Percentiles rank a stretch among this genome's conserved stretches.
phyloP scores from a whole-genome alignment of 30 jellyfish, hydroid and myxozoan genomes.

The Chironex yamaguchii region DNA sequence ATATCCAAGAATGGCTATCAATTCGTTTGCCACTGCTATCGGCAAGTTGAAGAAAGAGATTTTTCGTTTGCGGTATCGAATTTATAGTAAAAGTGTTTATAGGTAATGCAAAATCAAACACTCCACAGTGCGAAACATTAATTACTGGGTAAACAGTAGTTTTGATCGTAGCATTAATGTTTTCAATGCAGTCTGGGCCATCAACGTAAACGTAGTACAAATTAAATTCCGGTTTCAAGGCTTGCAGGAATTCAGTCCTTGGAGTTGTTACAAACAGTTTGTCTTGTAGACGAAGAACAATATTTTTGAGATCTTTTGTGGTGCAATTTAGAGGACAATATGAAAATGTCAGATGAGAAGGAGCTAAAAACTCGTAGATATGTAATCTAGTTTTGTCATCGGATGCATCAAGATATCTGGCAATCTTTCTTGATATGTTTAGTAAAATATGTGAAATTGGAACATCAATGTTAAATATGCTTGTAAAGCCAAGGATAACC shows the following conservation, averaged over 20 bases:
- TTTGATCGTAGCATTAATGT: slow-evolving; percentile 24
- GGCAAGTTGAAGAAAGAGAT: slow-evolving; percentile 42
- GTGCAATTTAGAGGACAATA: slow-evolving; percentile 53
- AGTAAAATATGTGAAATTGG: slow-evolving; percentile 66
- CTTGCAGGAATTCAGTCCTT: slow-evolving; percentile 3
- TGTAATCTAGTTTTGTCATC: slow-evolving; percentile 10
- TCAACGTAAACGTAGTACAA: slow-evolving; percentile 43
- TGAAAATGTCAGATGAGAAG: slow-evolving; percentile 44
- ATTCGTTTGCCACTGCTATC: slow-evolving; percentile 19
- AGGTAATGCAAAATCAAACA: slow-evolving; percentile 56
- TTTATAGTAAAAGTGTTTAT: slow-evolving; percentile 58
- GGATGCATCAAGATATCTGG: slow-evolving; percentile 49
- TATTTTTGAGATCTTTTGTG: not conserved
- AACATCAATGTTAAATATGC: slow-evolving; percentile 5
- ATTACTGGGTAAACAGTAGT: slow-evolving; percentile 36
- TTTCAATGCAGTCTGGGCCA: slow-evolving; percentile 51
- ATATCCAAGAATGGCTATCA: slow-evolving; percentile 14
- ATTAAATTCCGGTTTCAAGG: slow-evolving; percentile 11
- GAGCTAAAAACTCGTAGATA: slow-evolving; percentile 32
- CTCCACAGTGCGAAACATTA: slow-evolving; percentile 76
- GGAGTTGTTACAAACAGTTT: slow-evolving; percentile 28
- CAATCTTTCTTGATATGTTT: slow-evolving; percentile 64
- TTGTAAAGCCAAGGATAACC: slow-evolving; percentile 68
- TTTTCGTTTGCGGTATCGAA: slow-evolving; percentile 46
- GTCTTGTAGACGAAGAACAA: slow-evolving; percentile 42